Percentiles rank a stretch among this genome's conserved stretches.
Evolutionary conservation across 2,888 invertebrate species (phyloP).

Genomic region (Aphelenchoides bicaudatus): DNA sequence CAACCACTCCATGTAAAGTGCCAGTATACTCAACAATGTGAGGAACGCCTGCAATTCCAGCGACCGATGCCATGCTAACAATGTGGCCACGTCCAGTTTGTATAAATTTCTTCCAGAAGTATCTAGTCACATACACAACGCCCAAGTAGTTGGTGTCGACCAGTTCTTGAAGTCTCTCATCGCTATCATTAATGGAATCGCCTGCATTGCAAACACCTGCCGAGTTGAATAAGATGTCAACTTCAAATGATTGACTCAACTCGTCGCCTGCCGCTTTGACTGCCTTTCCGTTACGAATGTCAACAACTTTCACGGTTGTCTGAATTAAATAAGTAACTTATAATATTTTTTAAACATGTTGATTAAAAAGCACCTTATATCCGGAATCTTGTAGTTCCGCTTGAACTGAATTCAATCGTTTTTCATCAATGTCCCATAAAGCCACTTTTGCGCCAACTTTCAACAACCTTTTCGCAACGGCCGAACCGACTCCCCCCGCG

Average conservation of each 20-base stretch:
- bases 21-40: background rate
- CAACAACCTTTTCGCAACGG: background rate
- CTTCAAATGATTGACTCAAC: background rate
- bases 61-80: slow-evolving; percentile 1
- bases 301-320: slow-evolving; percentile 3
- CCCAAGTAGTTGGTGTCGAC: background rate
- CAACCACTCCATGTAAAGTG: slow-evolving; percentile 12
- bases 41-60: slow-evolving; percentile 5
- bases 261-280: background rate
- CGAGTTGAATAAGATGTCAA: slow-evolving; percentile 8
- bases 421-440: slow-evolving; percentile 1
- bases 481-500: background rate
- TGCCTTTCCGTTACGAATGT: background rate
- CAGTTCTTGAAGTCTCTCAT: background rate
- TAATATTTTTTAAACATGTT: too few species aligned
- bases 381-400: background rate
- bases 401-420: background rate
- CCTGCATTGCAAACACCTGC: background rate
- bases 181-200: slow-evolving; percentile 1
- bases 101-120: slow-evolving; percentile 2
- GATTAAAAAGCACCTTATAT: too few species aligned
- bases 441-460: slow-evolving; percentile 2
- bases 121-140: background rate
- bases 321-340: too few species aligned
- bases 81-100: background rate